Percentiles rank a stretch among this genome's conserved stretches.
These are phyloP conservation scores for Poecilia wingei DNA, from an alignment of 2,797 vertebrate genomes.

Conservation along the genomic window DNA sequence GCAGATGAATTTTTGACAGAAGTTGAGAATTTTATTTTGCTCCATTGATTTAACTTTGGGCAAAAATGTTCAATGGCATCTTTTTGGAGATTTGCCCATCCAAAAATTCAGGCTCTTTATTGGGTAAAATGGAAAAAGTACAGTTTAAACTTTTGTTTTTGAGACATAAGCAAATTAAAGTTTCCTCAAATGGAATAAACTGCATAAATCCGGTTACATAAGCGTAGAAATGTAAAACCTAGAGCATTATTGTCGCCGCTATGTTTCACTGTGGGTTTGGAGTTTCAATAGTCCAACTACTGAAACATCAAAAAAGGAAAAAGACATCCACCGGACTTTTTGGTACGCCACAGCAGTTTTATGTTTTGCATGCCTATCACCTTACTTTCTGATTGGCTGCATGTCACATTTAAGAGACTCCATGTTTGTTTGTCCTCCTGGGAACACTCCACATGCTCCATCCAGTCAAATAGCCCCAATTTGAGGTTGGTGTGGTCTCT, in stretches of 20 bases:
- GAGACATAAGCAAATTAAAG: neutral
- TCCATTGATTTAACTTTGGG: neutral
- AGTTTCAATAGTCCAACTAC: too few species aligned
- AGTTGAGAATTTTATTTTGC: neutral
- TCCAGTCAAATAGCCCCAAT: too few species aligned
- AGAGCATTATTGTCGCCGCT: neutral
- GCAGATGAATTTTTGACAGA: neutral
- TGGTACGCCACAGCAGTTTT: too few species aligned
- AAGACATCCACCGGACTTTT: too few species aligned
- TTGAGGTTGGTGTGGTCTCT: too few species aligned
- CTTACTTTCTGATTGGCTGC: too few species aligned
- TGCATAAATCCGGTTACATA: neutral
- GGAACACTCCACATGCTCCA: too few species aligned
- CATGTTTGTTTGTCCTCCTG: too few species aligned
- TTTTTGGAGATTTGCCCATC: neutral
- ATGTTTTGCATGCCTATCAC: too few species aligned
- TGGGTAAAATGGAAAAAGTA: neutral
- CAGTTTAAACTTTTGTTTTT: neutral
- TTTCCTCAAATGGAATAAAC: neutral
- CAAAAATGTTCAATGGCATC: neutral
- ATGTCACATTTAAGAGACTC: too few species aligned
- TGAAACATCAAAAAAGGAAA: too few species aligned
- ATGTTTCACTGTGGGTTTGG: too few species aligned
- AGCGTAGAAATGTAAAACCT: neutral
- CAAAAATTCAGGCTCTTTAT: neutral